These are phyloP conservation scores for Sphaeramia orbicularis DNA, from an alignment of 2,797 vertebrate genomes.

Conservation along the genomic window DNA sequence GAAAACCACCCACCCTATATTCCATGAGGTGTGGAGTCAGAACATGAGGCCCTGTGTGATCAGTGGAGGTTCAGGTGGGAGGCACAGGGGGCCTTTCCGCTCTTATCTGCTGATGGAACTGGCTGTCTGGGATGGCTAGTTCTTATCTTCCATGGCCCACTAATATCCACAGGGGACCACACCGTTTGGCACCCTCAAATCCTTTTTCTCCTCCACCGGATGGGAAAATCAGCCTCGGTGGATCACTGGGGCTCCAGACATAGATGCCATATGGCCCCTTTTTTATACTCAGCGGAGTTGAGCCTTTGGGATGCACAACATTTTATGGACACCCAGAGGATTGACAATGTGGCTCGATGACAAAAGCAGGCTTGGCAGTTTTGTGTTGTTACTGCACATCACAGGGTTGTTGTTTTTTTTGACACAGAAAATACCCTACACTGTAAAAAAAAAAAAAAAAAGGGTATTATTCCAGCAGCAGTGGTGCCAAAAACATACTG, in stretches of 20 bases:
- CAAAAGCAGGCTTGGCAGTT: conserved; percentile 41
- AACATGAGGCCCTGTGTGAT: conserved; percentile 47
- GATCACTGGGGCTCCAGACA: conserved; percentile 72
- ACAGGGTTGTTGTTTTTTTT: conserved; percentile 5
- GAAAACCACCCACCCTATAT: too few species aligned
- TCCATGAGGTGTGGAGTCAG: conserved; percentile 4
- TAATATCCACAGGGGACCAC: conserved; percentile 74
- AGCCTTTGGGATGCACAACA: conserved; percentile 65
- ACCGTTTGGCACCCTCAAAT: conserved; percentile 72
- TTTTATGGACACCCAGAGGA: conserved; percentile 65
- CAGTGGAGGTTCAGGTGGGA: conserved; percentile 57
- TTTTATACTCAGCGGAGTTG: conserved; percentile 71
- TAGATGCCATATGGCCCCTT: conserved; percentile 80
- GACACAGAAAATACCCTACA: too few species aligned
- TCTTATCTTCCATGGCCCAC: conserved; percentile 73
- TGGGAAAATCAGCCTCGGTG: conserved; percentile 73
- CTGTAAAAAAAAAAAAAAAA: too few species aligned
- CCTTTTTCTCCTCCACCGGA: conserved; percentile 63
- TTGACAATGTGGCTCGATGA: not conserved
- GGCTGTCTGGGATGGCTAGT: conserved; percentile 69
- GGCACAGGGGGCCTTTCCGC: conserved; percentile 49
- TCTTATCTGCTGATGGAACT: conserved; percentile 75
- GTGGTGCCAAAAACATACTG: too few species aligned
- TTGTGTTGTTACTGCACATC: conserved; percentile 32
- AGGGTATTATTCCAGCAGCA: too few species aligned